phyloP scores from a whole-genome alignment of 2,113 vertebrate genomes.

The Solenodon paradoxus region DNA sequence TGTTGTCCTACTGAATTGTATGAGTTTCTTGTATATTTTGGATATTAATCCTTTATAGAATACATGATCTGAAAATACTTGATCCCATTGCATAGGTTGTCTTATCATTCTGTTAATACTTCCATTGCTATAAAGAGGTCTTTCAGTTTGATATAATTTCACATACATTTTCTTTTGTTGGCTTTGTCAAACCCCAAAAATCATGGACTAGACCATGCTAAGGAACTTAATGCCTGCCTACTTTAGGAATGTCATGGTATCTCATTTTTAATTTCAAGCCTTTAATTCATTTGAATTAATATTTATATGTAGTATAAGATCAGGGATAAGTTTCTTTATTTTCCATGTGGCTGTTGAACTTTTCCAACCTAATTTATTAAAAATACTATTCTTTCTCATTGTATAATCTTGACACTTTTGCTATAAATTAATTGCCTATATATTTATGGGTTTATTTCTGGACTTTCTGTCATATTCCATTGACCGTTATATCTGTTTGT shows the following conservation, averaged over 20 bases:
- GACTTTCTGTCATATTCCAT: background rate
- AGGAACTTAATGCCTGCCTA: background rate
- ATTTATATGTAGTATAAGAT: background rate
- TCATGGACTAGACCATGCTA: background rate
- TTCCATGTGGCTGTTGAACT: background rate
- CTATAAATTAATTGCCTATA: too few species aligned
- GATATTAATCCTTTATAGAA: background rate
- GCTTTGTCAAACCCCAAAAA: background rate
- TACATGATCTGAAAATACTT: too few species aligned
- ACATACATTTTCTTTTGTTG: background rate
- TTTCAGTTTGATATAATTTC: background rate
- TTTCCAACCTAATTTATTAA: background rate
- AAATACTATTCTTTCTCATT: background rate
- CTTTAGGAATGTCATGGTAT: background rate
- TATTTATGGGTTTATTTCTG: too few species aligned
- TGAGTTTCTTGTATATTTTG: too few species aligned
- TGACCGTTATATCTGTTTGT: background rate
- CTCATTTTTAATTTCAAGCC: background rate
- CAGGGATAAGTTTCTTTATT: background rate
- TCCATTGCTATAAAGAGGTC: background rate
- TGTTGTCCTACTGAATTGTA: too few species aligned
- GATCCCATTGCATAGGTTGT: background rate
- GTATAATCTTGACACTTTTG: too few species aligned
- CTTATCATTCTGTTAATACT: background rate
- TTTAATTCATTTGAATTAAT: background rate